Conservation (phyloP, 1,140 invertebrate species). For the Elymnias hypermnestra region DNA sequence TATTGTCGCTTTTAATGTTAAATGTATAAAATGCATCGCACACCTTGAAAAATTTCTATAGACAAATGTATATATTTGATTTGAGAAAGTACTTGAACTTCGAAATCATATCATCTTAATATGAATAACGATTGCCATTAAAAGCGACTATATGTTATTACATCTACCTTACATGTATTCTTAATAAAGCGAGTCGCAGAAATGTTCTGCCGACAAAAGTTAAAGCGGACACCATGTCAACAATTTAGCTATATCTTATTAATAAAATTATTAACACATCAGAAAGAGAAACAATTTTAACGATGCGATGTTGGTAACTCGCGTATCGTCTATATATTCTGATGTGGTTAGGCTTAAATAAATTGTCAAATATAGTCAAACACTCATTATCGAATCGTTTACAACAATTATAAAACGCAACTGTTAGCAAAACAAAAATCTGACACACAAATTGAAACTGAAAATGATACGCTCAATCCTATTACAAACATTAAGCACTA, state of each 20-base stretch:
- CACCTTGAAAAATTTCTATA: neutral
- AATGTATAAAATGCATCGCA: slow-evolving; percentile 1
- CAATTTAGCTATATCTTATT: neutral
- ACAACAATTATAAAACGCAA: neutral
- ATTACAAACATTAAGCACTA: too few species aligned
- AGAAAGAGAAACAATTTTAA: too few species aligned
- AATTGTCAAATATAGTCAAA: slow-evolving; percentile 1
- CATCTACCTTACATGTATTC: neutral
- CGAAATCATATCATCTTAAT: too few species aligned
- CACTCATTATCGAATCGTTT: neutral
- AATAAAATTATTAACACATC: too few species aligned
- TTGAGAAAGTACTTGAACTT: too few species aligned
- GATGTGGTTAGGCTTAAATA: too few species aligned
- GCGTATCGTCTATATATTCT: too few species aligned
- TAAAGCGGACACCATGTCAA: neutral
- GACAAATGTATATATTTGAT: neutral
- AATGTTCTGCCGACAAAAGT: neutral
- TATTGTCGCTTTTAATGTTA: neutral
- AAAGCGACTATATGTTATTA: neutral
- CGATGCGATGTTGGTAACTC: too few species aligned
- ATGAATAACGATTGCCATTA: neutral
- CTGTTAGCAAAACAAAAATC: neutral
- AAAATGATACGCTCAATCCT: too few species aligned
- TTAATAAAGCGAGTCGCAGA: neutral
- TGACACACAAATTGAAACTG: too few species aligned